phyloP scores from a whole-genome alignment of 2,113 vertebrate genomes.

The Noturus placidus region DNA sequence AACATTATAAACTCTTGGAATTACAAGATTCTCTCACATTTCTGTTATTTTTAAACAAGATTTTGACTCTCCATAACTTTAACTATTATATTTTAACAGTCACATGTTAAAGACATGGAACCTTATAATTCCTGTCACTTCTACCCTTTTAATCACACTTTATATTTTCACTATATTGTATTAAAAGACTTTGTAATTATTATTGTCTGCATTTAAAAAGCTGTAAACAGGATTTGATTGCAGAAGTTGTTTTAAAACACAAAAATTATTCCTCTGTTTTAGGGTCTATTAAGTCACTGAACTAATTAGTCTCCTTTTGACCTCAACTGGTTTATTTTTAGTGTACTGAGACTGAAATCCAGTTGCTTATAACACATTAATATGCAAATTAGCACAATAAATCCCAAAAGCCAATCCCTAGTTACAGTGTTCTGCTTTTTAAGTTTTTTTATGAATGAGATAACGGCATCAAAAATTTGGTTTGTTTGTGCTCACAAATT shows the following conservation, averaged over 20 bases:
- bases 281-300: not conserved
- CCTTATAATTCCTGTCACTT: not conserved
- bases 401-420: not conserved
- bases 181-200: too few species aligned
- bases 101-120: not conserved
- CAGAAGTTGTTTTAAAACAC: not conserved
- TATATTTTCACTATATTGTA: too few species aligned
- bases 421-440: not conserved
- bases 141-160: too few species aligned
- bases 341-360: not conserved
- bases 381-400: not conserved
- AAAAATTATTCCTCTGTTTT: not conserved
- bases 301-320: not conserved
- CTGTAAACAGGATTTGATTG: not conserved
- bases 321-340: too few species aligned
- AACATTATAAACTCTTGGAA: not conserved
- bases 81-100: too few species aligned
- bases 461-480: not conserved
- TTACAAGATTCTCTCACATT: not conserved
- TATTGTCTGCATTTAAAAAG: not conserved
- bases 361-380: not conserved
- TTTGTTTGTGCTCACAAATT: not conserved
- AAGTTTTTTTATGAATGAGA: not conserved
- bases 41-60: too few species aligned
- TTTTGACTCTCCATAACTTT: too few species aligned